phyloP scores from a whole-genome alignment of 2,797 vertebrate species.

The Lemur catta region DNA sequence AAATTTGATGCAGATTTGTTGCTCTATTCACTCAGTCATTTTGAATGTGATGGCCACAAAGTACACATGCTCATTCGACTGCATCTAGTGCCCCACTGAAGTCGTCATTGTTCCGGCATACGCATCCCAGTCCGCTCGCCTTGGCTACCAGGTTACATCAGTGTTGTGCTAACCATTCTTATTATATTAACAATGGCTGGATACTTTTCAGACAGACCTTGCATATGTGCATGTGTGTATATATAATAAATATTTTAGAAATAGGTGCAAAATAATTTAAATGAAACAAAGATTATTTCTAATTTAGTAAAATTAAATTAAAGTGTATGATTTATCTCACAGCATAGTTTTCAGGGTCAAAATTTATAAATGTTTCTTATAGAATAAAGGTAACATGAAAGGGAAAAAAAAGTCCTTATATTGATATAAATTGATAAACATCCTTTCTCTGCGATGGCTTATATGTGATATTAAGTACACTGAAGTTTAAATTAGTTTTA shows the following conservation, averaged over 20 bases:
- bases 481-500: slow-evolving; percentile 46
- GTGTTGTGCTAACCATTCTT: too few relatives aligned
- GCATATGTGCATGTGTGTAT: background rate
- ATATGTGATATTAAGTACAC: slow-evolving; percentile 27
- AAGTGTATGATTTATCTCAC: background rate
- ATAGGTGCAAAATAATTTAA: slow-evolving; percentile 52
- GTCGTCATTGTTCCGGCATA: too few relatives aligned
- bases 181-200: too few relatives aligned
- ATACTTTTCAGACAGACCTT: too few relatives aligned
- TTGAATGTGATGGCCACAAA: too few relatives aligned
- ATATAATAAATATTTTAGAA: slow-evolving; percentile 39
- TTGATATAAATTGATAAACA: background rate
- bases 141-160: too few relatives aligned
- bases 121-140: too few relatives aligned
- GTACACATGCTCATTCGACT: too few relatives aligned
- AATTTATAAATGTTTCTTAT: slow-evolving; percentile 35
- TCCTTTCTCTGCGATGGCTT: slow-evolving; percentile 1
- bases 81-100: too few relatives aligned
- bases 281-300: background rate
- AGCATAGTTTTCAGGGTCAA: background rate
- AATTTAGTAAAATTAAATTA: slow-evolving; percentile 51
- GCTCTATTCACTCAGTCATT: too few relatives aligned
- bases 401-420: background rate
- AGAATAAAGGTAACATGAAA: background rate
- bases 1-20: too few relatives aligned